phyloP scores from a whole-genome alignment of 35 echinoderm and acorn worm species.

The Ptychodera flava region DNA sequence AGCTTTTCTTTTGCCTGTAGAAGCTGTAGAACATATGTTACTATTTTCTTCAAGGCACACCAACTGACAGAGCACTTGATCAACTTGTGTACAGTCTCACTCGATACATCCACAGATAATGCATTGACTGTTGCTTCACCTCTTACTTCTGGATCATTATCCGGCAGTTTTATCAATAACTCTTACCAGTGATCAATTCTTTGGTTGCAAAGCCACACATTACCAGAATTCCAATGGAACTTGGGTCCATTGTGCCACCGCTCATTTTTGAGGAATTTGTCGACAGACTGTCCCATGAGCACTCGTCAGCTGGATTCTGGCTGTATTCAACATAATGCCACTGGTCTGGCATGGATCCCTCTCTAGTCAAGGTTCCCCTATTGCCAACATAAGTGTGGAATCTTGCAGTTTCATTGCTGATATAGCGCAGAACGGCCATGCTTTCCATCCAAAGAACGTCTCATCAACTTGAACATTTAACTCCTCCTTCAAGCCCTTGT shows the following conservation, averaged over 20 bases:
- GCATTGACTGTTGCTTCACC: background rate
- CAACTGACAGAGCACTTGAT: slow-evolving; percentile 18
- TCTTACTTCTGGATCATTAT: no score
- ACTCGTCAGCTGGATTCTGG: no score
- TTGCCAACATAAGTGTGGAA: slow-evolving; percentile 56
- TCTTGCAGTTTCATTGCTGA: slow-evolving; percentile 22
- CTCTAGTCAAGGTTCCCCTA: background rate
- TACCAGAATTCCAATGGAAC: slow-evolving; percentile 8
- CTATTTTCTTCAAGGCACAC: no score
- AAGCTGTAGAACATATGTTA: background rate
- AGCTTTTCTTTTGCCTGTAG: slow-evolving; percentile 17
- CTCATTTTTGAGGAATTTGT: background rate
- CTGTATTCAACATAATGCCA: no score
- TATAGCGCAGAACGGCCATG: slow-evolving; percentile 26
- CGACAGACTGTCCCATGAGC: slow-evolving; percentile 11
- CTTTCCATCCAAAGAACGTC: slow-evolving; percentile 47
- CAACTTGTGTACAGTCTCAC: background rate
- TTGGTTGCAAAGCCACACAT: slow-evolving; percentile 9
- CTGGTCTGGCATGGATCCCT: no score
- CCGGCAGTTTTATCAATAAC: slow-evolving; percentile 13
- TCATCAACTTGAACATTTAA: slow-evolving; percentile 6
- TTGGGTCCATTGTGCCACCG: slow-evolving; percentile 37
- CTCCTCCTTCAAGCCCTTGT: background rate
- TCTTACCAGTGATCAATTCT: background rate
- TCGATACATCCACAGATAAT: background rate